Percentiles rank a stretch among this genome's conserved stretches.
These are phyloP conservation scores for Bembecia ichneumoniformis DNA, from an alignment of 2,888 invertebrate genomes.

Conservation along the genomic window DNA sequence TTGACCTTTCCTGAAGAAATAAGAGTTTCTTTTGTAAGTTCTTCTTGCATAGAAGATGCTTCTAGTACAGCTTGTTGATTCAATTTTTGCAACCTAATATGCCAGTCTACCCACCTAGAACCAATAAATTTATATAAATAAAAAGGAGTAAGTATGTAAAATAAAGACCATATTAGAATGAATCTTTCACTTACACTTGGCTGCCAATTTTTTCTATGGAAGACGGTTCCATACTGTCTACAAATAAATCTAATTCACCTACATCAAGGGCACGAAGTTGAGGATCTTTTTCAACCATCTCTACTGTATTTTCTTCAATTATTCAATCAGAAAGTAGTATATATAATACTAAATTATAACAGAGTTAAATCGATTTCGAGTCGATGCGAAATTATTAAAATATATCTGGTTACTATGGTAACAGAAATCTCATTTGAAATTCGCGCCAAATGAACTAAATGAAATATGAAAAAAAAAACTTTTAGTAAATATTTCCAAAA, in stretches of 20 bases:
- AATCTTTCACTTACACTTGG: conserved; percentile 37
- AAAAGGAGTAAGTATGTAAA: background rate
- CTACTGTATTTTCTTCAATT: background rate
- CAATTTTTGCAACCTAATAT: conserved; percentile 85
- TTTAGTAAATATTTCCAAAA: no score
- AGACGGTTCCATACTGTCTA: conserved; percentile 79
- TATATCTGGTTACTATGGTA: conserved; percentile 22
- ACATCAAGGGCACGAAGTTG: conserved; percentile 71
- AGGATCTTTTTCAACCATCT: conserved; percentile 66
- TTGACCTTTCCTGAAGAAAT: conserved; percentile 81
- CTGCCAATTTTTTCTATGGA: conserved; percentile 79
- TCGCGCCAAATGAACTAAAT: conserved; percentile 13
- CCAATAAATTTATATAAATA: conserved; percentile 3
- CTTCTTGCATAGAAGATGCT: conserved; percentile 83
- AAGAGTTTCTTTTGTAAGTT: conserved; percentile 87
- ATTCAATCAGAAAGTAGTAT: no score
- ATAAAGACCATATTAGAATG: background rate
- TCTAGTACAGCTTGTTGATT: conserved; percentile 91
- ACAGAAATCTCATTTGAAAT: conserved; percentile 17
- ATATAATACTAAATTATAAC: background rate
- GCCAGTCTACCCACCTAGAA: conserved; percentile 84
- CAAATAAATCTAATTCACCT: conserved; percentile 82
- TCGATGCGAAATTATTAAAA: background rate
- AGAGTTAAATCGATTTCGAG: background rate
- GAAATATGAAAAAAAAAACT: background rate